Evolutionary conservation across 2,113 vertebrate species (phyloP), one percentile per base, ranked within the genome.

Genomic region (Hippocampus guttulatus): DNA sequence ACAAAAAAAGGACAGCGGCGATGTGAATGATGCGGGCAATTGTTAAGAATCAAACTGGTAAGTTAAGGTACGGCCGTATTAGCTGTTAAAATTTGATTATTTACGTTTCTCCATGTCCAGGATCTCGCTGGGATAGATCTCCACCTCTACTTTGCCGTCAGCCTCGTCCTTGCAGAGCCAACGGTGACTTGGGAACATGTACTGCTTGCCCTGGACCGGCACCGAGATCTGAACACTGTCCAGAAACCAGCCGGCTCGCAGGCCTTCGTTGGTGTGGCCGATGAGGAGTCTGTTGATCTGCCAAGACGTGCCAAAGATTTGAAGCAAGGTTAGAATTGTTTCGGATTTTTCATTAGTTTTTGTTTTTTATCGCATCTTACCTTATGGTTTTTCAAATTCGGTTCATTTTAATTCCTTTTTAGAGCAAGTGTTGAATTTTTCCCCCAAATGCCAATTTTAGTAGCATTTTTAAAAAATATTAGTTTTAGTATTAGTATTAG

Each of bases 141-240:
- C 97, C 70, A 97, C 94, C 85, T 98, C 94, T 76, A 97, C 94
- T 76, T 94, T 95, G 40, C 97, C 95, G 2, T 99, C 97, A 3
- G 96, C 94, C 75, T 96, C 94, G 1, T 96, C 93, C 83, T 94
- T 96, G 86, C 96, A 95, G 6, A 99, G 94, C 97, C 97, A 99
- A 51, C 97, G 94, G 85, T 99, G 95, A 81, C 93, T 94, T 0
- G 97, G 96, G 83, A 99, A 99, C 92, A 94, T 98, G 84, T 98
- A 99, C 82, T 94, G 90, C 81, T 86, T 90, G 76, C 97, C 96
- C 3, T 97, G 96, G 75, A 95, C 92, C 0, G 97, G 97, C 23
- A 99, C 95, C 0, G 88, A 93, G 71, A 98, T 94, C 91, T 94
- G 93, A 69, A 99, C 92, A 0, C 94, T 97, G 85, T 95, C 96